A percentile compares a stretch with the other conserved stretches of the same genome.
phyloP scores from a whole-genome alignment of 2,113 vertebrate genomes.

The human region GRCh38 chr1:177326501-177327000 shows the following conservation, averaged over 20 bases:
- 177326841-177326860: neutral
- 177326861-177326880: neutral
- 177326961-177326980: slow-evolving; percentile 34
- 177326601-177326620: neutral
- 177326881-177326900: slow-evolving; percentile 36
- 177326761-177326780: neutral
- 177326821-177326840: slow-evolving; percentile 1
- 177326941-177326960: slow-evolving; percentile 35
- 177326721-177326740: neutral
- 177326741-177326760: neutral
- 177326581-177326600: neutral
- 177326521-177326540: neutral
- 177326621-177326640: neutral
- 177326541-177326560: neutral
- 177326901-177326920: slow-evolving; percentile 37
- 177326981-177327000: slow-evolving; percentile 50
- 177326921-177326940: neutral
- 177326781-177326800: neutral
- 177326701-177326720: neutral
- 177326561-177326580: neutral
- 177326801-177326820: neutral
- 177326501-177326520: neutral
- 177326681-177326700: neutral
- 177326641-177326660: neutral
- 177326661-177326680: neutral